phyloP scores from a whole-genome alignment of 2,888 invertebrate genomes.

The Drepanosiphum platanoidis region DNA sequence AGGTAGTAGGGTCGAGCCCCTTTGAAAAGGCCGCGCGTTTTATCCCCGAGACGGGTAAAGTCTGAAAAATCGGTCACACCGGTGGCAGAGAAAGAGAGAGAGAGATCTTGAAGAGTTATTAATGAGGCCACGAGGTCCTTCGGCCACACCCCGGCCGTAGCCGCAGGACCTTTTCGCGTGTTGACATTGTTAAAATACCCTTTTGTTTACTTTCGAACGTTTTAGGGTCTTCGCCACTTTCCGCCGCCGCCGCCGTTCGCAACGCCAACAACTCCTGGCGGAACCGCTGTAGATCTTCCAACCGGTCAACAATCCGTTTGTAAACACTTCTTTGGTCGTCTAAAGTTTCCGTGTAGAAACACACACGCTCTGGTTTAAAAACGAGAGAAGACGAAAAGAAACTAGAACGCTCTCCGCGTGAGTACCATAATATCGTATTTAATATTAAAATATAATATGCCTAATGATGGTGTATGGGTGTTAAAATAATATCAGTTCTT shows the following conservation, averaged over 20 bases:
- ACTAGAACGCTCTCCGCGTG: background rate
- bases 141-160: slow-evolving; percentile 10
- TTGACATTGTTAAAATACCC: slow-evolving; percentile 46
- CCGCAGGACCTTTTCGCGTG: slow-evolving; percentile 11
- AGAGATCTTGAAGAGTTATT: background rate
- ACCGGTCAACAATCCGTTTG: slow-evolving; percentile 32
- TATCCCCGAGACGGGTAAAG: background rate
- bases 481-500: slow-evolving; percentile 23
- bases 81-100: no score
- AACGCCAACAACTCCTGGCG: slow-evolving; percentile 5
- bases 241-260: slow-evolving; percentile 10
- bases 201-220: slow-evolving; percentile 50
- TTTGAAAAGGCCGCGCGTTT: slow-evolving; percentile 24
- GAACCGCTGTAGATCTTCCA: slow-evolving; percentile 23
- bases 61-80: slow-evolving; percentile 14
- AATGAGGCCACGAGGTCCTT: slow-evolving; percentile 20
- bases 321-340: slow-evolving; percentile 35
- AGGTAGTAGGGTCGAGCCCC: background rate
- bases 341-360: slow-evolving; percentile 26
- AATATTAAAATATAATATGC: background rate
- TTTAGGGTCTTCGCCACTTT: slow-evolving; percentile 35
- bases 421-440: background rate
- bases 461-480: background rate
- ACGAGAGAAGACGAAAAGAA: no score
- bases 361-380: slow-evolving; percentile 5